Conservation (phyloP, 2,797 vertebrate genomes). For the Tauraco hartlaubi region DNA sequence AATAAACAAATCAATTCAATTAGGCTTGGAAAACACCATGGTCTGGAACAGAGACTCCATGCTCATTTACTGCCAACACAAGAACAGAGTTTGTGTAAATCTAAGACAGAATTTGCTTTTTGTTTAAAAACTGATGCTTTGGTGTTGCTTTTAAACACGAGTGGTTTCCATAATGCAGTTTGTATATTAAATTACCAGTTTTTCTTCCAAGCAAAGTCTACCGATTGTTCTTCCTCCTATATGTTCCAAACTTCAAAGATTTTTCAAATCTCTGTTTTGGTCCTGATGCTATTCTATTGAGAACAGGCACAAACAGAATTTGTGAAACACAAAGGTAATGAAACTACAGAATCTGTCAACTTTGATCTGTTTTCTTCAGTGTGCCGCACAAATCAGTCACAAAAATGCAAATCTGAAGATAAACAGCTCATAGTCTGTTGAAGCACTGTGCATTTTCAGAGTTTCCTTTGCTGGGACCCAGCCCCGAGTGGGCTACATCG, state of each 20-base stretch:
- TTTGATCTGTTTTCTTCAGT: constrained; percentile 29
- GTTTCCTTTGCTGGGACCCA: background rate
- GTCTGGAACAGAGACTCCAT: background rate
- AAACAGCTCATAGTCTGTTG: background rate
- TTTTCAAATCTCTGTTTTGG: constrained; percentile 21
- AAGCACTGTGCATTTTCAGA: background rate
- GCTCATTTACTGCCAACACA: background rate
- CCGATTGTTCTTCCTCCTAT: background rate
- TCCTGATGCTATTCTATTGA: constrained; percentile 6
- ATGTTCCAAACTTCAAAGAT: constrained; percentile 45
- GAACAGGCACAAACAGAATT: constrained; percentile 23
- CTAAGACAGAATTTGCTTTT: background rate
- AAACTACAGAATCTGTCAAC: constrained; percentile 29
- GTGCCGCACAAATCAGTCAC: constrained; percentile 24
- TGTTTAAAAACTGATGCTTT: background rate
- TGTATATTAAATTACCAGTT: background rate
- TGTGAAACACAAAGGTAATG: constrained; percentile 31
- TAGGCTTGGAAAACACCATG: background rate
- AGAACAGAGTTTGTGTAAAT: background rate
- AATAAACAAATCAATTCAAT: background rate
- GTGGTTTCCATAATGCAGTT: background rate
- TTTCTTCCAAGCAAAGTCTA: constrained; percentile 4
- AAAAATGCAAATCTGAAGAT: background rate
- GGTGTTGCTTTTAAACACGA: background rate
- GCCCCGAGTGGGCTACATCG: background rate